A percentile compares a stretch with the other conserved stretches of the same genome.
phyloP scores from a whole-genome alignment of 2,113 vertebrate species.

The Actenoides lindsayi region DNA sequence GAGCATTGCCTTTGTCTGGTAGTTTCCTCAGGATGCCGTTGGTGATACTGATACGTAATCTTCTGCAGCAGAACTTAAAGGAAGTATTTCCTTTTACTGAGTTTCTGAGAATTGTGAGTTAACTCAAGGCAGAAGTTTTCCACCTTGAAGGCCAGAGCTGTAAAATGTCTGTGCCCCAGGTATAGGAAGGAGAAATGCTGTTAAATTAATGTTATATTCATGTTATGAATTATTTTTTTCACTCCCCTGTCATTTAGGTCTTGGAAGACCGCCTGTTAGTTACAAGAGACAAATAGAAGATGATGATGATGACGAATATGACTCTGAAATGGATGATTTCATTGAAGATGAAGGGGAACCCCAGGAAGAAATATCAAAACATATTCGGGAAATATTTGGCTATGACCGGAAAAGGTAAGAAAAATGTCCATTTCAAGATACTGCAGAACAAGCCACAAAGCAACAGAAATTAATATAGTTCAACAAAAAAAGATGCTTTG shows the following conservation, averaged over 20 bases:
- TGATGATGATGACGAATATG: constrained; percentile 89
- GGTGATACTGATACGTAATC: not conserved
- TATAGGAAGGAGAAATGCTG: not conserved
- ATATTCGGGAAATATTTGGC: constrained; percentile 97
- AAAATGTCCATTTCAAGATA: not conserved
- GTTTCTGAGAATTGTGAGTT: not conserved
- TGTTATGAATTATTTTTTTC: not conserved
- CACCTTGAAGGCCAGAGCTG: not conserved
- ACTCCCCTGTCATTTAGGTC: constrained; percentile 42
- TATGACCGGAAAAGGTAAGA: constrained; percentile 89
- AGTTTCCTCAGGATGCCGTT: not conserved
- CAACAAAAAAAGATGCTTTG: not conserved
- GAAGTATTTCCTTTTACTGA: not conserved
- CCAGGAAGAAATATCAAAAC: constrained; percentile 92
- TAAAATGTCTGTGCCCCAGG: not conserved
- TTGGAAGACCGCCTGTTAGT: constrained; percentile 81
- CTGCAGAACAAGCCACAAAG: not conserved
- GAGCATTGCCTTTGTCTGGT: not conserved
- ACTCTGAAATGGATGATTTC: constrained; percentile 98
- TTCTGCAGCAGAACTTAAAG: not conserved
- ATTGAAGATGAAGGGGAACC: constrained; percentile 93
- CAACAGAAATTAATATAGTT: not conserved
- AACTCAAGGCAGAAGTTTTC: not conserved
- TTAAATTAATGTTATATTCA: not conserved
- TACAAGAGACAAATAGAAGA: constrained; percentile 82